Evolutionary conservation across 2,797 vertebrate genomes (phyloP).

Genomic region (Hypotaenidia philippensis): DNA sequence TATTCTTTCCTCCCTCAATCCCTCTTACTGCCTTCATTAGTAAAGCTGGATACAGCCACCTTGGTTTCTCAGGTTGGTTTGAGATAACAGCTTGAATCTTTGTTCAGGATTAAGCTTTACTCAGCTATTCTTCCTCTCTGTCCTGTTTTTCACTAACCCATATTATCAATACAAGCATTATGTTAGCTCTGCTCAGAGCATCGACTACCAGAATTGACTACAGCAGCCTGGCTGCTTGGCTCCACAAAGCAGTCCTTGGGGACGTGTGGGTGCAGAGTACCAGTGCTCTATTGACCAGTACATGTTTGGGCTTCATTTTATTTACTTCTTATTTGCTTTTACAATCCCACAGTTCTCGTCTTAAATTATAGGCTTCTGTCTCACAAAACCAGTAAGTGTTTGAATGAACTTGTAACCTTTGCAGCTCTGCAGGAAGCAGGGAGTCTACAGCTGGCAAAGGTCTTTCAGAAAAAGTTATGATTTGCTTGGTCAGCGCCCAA

Average conservation of each 20-base stretch:
- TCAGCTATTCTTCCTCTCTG: background rate
- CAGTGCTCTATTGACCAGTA: fast-evolving
- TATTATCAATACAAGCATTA: fast-evolving
- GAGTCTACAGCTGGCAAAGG: background rate
- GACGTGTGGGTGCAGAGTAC: background rate
- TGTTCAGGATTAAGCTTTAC: background rate
- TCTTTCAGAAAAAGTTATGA: background rate
- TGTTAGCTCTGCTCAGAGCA: background rate
- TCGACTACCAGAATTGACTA: background rate
- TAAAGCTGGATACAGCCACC: background rate
- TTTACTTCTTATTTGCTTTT: background rate
- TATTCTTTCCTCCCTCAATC: background rate
- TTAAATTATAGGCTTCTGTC: background rate
- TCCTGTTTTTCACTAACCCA: background rate
- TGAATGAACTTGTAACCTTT: background rate
- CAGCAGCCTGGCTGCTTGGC: background rate
- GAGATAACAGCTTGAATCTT: fast-evolving
- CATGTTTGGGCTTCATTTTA: background rate
- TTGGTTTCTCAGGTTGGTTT: background rate
- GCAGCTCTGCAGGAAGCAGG: background rate
- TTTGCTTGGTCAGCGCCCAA: background rate
- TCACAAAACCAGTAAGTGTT: background rate
- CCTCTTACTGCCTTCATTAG: background rate
- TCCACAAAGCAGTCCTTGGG: background rate
- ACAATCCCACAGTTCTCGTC: background rate